Conservation (phyloP, 2,113 vertebrate genomes). For the Kryptolebias marmoratus region DNA sequence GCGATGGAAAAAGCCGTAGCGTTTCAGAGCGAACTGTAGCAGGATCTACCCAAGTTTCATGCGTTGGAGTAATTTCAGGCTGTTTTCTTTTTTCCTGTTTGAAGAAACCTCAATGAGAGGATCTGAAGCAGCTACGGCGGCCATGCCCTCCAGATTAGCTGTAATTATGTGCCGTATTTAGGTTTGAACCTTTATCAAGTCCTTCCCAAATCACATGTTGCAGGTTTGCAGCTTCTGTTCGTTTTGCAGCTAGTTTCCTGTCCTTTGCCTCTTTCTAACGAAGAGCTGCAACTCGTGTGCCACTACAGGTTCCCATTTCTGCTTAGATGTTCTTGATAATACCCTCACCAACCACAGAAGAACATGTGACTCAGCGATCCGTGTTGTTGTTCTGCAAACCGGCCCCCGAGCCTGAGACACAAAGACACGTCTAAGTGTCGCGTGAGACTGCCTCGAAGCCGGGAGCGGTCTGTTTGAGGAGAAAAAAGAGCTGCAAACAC, state of each 20-base stretch:
- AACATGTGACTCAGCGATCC: constrained; percentile 34
- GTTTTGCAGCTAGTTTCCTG: background rate
- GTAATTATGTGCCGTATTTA: constrained; percentile 69
- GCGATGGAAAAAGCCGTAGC: background rate
- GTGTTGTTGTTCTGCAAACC: constrained; percentile 24
- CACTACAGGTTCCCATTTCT: constrained; percentile 11
- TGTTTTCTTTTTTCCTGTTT: background rate
- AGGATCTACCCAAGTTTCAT: background rate
- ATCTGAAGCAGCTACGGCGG: constrained; percentile 24
- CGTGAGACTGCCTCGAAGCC: background rate
- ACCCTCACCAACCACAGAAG: background rate
- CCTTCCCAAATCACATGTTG: no score
- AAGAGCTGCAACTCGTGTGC: background rate
- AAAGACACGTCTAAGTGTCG: background rate
- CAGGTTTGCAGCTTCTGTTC: no score
- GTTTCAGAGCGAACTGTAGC: background rate
- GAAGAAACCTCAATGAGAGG: constrained; percentile 71
- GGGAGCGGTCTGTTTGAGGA: no score
- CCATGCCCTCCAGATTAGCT: constrained; percentile 44
- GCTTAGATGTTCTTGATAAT: constrained; percentile 17
- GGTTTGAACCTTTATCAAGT: constrained; percentile 38
- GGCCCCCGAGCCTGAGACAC: background rate
- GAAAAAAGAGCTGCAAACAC: no score
- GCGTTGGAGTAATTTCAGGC: constrained; percentile 66
- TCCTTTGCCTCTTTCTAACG: background rate